Evolutionary conservation across 2,888 invertebrate species (phyloP).

Genomic region (Crossocerus cetratus): DNA sequence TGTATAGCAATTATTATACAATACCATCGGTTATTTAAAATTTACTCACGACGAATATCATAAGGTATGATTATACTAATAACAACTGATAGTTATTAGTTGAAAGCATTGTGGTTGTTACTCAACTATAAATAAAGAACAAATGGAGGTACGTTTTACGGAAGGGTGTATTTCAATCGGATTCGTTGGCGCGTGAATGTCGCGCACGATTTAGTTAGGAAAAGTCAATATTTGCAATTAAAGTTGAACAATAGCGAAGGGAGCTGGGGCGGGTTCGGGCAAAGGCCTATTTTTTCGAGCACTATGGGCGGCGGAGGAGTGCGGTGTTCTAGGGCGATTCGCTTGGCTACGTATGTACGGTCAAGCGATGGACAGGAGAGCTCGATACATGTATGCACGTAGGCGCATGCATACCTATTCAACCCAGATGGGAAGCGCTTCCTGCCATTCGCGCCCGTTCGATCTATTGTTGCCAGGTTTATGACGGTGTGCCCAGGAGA

Average conservation of each 20-base stretch:
- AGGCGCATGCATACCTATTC: conserved; percentile 53
- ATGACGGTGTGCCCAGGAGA: conserved; percentile 19
- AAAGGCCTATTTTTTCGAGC: no score
- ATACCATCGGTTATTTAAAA: no score
- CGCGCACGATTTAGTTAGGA: no score
- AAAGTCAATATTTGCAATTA: conserved; percentile 20
- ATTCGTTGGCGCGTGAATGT: no score
- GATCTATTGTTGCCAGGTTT: conserved; percentile 62
- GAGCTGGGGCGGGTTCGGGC: conserved; percentile 5
- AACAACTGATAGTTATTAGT: no score
- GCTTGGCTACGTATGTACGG: conserved; percentile 58
- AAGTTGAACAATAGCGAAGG: conserved; percentile 14
- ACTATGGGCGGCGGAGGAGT: conserved; percentile 47
- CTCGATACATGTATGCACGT: conserved; percentile 36
- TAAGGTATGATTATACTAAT: no score
- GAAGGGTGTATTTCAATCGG: no score
- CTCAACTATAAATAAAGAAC: no score
- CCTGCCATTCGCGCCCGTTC: conserved; percentile 65
- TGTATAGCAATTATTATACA: no score
- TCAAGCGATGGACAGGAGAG: conserved; percentile 46
- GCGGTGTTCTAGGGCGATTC: conserved; percentile 56
- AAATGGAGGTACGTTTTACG: no score
- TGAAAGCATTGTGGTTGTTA: no score
- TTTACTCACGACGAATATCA: no score
- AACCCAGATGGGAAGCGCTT: conserved; percentile 68